phyloP scores from a whole-genome alignment of 2,113 vertebrate species.

The Rynchops niger region DNA sequence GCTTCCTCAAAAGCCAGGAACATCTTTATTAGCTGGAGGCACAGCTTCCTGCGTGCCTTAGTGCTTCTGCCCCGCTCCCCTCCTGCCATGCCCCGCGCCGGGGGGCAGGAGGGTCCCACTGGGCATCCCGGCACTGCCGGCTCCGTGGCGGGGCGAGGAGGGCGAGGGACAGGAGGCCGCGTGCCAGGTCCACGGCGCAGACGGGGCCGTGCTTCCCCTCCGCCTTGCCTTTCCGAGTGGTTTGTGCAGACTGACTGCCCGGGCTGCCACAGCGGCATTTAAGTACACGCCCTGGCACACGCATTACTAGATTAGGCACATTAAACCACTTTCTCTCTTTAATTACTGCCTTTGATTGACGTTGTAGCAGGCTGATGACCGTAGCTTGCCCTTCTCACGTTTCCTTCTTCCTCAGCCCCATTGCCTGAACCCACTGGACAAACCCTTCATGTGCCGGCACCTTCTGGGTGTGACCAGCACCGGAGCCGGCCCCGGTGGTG shows the following conservation, averaged over 20 bases:
- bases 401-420: neutral
- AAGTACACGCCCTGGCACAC: neutral
- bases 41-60: rapidly evolving
- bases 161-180: rapidly evolving
- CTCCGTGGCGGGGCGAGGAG: rapidly evolving
- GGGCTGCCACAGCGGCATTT: rapidly evolving
- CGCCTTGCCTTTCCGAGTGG: rapidly evolving
- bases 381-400: neutral
- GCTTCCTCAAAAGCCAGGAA: neutral
- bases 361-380: rapidly evolving
- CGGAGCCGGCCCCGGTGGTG: rapidly evolving
- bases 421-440: rapidly evolving
- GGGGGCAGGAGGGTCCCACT: neutral
- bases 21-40: neutral
- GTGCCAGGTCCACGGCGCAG: rapidly evolving
- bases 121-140: neutral
- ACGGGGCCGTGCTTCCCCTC: rapidly evolving
- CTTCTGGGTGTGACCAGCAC: rapidly evolving
- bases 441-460: rapidly evolving
- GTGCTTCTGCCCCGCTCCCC: no score
- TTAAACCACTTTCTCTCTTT: neutral
- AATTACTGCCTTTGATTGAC: neutral
- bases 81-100: rapidly evolving
- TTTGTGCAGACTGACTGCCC: neutral
- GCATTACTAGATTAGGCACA: neutral